Percentiles rank a stretch among this genome's conserved stretches.
Evolutionary conservation across 1,140 invertebrate genomes (phyloP).

Genomic region (Mesaphorura yosii): DNA sequence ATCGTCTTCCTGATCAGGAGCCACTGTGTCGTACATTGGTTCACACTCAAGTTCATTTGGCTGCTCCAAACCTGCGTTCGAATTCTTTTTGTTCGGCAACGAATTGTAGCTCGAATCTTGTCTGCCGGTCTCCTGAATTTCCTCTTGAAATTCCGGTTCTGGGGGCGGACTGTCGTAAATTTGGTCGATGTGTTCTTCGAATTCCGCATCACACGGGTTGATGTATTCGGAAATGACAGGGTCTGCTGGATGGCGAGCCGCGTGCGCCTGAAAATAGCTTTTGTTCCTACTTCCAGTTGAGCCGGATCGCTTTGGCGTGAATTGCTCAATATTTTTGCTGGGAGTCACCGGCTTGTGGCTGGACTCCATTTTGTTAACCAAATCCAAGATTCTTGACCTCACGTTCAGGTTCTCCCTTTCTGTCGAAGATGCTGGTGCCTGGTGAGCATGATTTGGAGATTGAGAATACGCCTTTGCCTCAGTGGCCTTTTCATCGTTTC

Average conservation of each 20-base stretch:
- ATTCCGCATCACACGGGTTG: slow-evolving; percentile 29
- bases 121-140: slow-evolving; percentile 1
- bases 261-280: slow-evolving; percentile 19
- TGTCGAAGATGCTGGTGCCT: not conserved
- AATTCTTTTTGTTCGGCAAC: not conserved
- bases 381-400: slow-evolving; percentile 28
- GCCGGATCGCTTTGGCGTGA: slow-evolving; percentile 23
- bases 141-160: slow-evolving; percentile 12
- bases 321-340: slow-evolving; percentile 20
- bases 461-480: not conserved
- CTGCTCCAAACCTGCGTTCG: not conserved
- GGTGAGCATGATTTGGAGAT: not conserved
- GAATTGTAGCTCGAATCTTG: not conserved
- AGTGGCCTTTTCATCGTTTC: not conserved
- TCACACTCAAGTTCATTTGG: slow-evolving; percentile 16
- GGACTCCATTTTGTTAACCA: slow-evolving; percentile 31
- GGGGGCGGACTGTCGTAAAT: slow-evolving; percentile 31
- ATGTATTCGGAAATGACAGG: slow-evolving; percentile 25
- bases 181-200: slow-evolving; percentile 22
- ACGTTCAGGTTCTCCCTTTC: slow-evolving; percentile 11
- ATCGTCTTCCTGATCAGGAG: slow-evolving; percentile 49
- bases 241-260: slow-evolving; percentile 4
- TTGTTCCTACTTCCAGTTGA: not conserved
- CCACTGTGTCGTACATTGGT: slow-evolving; percentile 31
- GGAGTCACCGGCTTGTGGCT: slow-evolving; percentile 16